These are phyloP conservation scores for Allobates femoralis DNA, from an alignment of 2,797 vertebrate genomes.

Conservation along the genomic window DNA sequence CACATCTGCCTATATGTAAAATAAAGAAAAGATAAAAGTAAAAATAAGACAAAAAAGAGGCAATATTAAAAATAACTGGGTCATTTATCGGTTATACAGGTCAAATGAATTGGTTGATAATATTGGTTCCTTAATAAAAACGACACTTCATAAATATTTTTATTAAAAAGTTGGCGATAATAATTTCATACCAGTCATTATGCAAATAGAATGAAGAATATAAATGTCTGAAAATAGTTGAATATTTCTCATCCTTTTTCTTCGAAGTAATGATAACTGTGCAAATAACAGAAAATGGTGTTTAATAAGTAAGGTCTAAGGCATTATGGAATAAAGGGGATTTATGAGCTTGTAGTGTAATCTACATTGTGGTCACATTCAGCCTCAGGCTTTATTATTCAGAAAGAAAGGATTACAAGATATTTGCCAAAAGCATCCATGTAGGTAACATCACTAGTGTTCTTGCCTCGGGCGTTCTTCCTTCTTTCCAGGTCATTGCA, in stretches of 20 bases:
- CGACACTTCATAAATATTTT: too few relatives aligned
- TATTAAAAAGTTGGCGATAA: neutral
- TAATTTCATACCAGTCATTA: neutral
- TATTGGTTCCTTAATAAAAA: neutral
- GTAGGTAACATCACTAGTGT: slow-evolving; percentile 41
- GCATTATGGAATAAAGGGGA: neutral
- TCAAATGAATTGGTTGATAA: neutral
- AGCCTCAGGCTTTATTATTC: slow-evolving; percentile 48
- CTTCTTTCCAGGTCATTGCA: slow-evolving; percentile 31
- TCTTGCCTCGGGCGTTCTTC: slow-evolving; percentile 32
- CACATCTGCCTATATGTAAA: neutral
- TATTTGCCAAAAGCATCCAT: slow-evolving; percentile 32
- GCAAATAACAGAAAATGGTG: neutral
- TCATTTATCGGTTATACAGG: neutral
- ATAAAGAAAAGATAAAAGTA: neutral
- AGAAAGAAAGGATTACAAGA: slow-evolving; percentile 41
- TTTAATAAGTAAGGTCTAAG: neutral
- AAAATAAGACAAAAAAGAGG: neutral
- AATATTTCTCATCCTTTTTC: neutral
- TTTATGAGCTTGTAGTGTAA: slow-evolving; percentile 33
- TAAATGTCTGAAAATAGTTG: neutral
- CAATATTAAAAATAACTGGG: neutral
- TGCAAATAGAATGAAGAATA: neutral
- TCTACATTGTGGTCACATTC: slow-evolving; percentile 35
- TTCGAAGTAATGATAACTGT: slow-evolving; percentile 7